Base-by-base conservation (phyloP, 2,888 invertebrate species). In the Lasioglossum zephyrum region DNA sequence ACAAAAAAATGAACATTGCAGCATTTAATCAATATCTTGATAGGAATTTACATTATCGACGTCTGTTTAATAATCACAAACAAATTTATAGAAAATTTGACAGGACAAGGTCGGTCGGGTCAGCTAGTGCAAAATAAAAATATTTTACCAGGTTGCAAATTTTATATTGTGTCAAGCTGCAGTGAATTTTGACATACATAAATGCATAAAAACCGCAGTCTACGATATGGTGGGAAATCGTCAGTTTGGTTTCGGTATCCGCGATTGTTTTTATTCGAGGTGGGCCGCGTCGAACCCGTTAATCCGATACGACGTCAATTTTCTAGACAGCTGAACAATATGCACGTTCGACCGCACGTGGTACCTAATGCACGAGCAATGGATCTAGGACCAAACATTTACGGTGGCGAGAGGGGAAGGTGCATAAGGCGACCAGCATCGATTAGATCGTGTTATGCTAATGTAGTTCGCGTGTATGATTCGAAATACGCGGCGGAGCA, bases 381-480 rank as follows among this genome's bases (percentile, higher is more conserved):
- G 66, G 36, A 70, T 79, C 63, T 53, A 57, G 49, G 49, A 31
- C 22, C 47, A 49, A 44, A 72, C 69, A 69, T 69, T n/a, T 41
- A n/a, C 39, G 39, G 73, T 22, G 70, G 49, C 82, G 73, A 81
- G 79, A 76, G 82, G 79, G 70, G 66, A 82, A 82, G 79, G 81
- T 79, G 80, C 75, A 81, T 83, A 85, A 84, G 81, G 74, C 84
- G 73, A 83, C 79, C 85, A 26, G 86, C 86, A 88, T 92, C 92
- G 92, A 93, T 93, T 93, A 93, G 92, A 91, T 91, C 92, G 90
- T 91, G 92, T 93, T 93, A 93, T 93, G 93, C 89, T 92, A 93
- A 93, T 92, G 87, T 75, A 66, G 76, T 26, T 57, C 74, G 74
- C 69, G 83, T 83, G 80, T 89, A 84, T 60, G 73, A 77, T 72